Evolutionary conservation across 2,888 invertebrate species (phyloP).

Genomic region (Busseola fusca): DNA sequence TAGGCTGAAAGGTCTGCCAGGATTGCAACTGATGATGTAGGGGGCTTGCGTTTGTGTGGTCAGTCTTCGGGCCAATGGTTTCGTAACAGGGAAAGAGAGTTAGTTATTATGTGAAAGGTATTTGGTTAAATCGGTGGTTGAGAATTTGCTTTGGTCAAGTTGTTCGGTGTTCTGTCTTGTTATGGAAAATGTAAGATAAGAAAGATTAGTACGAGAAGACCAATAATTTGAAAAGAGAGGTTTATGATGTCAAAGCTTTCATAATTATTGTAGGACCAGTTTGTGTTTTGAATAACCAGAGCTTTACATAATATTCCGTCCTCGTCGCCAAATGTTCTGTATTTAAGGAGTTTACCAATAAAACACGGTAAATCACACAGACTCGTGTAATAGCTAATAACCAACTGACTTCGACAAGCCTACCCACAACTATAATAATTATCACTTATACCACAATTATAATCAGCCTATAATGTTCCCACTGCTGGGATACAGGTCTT

Average conservation of each 20-base stretch:
- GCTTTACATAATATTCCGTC: too few species aligned
- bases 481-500: too few species aligned
- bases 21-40: constrained; percentile 52
- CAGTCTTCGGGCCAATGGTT: constrained; percentile 36
- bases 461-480: too few species aligned
- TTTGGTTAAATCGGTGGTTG: constrained; percentile 18
- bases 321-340: too few species aligned
- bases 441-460: too few species aligned
- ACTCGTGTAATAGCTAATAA: too few species aligned
- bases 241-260: neutral
- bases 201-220: neutral
- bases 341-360: too few species aligned
- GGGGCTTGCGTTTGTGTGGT: constrained; percentile 52
- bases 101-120: constrained; percentile 38
- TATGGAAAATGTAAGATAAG: neutral
- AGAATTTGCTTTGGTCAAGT: neutral
- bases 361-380: too few species aligned
- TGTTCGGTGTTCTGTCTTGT: neutral
- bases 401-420: too few species aligned
- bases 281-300: neutral
- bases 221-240: neutral
- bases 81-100: constrained; percentile 50
- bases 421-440: too few species aligned
- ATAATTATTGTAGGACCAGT: neutral
- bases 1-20: constrained; percentile 60